Evolutionary conservation across 2,113 vertebrate genomes (phyloP).

Genomic region (Zosterops pallidus): DNA sequence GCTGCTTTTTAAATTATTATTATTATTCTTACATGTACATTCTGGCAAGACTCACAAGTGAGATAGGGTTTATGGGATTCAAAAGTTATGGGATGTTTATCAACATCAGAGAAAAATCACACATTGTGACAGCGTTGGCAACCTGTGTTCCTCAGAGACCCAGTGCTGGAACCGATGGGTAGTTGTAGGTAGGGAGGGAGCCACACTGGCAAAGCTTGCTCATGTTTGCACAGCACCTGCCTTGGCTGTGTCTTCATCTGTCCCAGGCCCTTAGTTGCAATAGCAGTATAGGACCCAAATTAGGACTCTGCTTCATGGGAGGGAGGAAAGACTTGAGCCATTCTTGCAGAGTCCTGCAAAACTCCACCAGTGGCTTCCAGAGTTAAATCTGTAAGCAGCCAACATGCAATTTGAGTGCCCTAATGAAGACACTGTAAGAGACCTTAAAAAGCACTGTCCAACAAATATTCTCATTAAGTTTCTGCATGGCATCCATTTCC

Average conservation of each 20-base stretch:
- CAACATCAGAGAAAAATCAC: not conserved
- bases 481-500: not conserved
- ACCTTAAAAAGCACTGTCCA: not conserved
- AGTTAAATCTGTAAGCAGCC: not conserved
- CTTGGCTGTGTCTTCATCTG: not conserved
- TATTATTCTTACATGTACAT: not conserved
- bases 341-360: not conserved
- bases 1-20: not conserved
- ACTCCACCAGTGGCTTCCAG: not conserved
- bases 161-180: rapidly evolving
- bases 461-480: not conserved
- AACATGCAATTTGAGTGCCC: not conserved
- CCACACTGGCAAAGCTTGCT: not conserved
- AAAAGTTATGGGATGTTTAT: not conserved
- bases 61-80: not conserved
- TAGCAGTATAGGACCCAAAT: not conserved
- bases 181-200: not conserved
- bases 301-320: not conserved
- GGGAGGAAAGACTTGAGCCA: not conserved
- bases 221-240: not conserved
- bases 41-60: not conserved
- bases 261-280: not conserved
- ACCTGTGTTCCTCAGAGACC: not conserved
- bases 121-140: not conserved
- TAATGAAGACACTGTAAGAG: not conserved